Conservation (phyloP, 2,888 invertebrate species). For the Encarsia formosa region DNA sequence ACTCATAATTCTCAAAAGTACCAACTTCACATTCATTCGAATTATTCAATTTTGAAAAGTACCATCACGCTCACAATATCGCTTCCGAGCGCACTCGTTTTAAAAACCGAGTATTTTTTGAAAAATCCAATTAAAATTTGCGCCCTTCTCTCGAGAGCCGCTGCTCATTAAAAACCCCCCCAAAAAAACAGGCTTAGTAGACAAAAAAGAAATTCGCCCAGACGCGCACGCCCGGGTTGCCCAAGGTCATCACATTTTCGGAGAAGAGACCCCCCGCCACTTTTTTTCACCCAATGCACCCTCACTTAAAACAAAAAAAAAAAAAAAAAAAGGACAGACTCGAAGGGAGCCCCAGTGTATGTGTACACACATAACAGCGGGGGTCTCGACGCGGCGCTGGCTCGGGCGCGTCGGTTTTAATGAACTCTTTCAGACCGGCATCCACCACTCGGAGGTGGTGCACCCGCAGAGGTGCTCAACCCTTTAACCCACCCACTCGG, state of each 20-base stretch:
- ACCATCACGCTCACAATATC: too few species aligned
- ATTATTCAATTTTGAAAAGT: too few species aligned
- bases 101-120: too few species aligned
- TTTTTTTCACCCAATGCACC: conserved; percentile 10
- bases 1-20: too few species aligned
- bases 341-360: conserved; percentile 20
- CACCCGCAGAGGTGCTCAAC: conserved; percentile 37
- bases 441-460: conserved; percentile 38
- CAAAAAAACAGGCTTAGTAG: too few species aligned
- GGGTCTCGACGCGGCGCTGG: conserved; percentile 21
- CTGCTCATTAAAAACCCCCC: too few species aligned
- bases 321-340: conserved; percentile 10
- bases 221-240: not conserved
- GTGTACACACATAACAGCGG: not conserved
- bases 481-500: conserved; percentile 18
- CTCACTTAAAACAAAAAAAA: not conserved
- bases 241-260: not conserved
- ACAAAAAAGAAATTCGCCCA: too few species aligned
- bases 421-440: conserved; percentile 47
- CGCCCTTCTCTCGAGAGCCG: too few species aligned
- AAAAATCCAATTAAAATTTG: too few species aligned
- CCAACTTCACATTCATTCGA: too few species aligned
- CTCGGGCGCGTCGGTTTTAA: conserved; percentile 47
- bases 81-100: too few species aligned
- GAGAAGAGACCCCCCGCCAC: not conserved